A percentile compares a stretch with the other conserved stretches of the same genome.
phyloP scores from a whole-genome alignment of 1,140 invertebrate genomes.

The Drosophila chauvacae region DNA sequence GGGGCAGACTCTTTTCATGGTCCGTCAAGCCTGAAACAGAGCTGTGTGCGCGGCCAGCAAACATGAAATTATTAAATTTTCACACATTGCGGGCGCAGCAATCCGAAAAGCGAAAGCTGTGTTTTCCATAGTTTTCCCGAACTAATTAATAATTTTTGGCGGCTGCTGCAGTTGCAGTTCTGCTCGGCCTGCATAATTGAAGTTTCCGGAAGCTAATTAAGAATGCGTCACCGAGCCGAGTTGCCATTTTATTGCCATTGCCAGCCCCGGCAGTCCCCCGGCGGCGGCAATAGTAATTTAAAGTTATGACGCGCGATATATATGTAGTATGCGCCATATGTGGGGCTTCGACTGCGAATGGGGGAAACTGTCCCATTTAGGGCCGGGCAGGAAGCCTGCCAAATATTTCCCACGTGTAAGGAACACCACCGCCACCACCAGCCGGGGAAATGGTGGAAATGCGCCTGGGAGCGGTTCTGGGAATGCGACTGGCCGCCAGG shows the following conservation, averaged over 20 bases:
- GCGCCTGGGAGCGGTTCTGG: constrained; percentile 5
- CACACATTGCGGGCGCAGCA: constrained; percentile 50
- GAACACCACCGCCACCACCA: constrained; percentile 20
- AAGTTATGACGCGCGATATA: constrained; percentile 36
- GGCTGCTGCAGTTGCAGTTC: constrained; percentile 20
- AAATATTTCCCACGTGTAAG: constrained; percentile 67
- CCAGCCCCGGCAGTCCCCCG: neutral
- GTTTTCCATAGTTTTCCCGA: constrained; percentile 25
- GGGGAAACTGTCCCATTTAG: constrained; percentile 23
- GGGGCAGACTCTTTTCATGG: constrained; percentile 69
- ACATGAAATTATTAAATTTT: constrained; percentile 74
- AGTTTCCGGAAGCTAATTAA: constrained; percentile 37
- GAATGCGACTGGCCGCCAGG: constrained; percentile 16
- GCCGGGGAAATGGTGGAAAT: constrained; percentile 17
- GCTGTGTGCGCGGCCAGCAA: constrained; percentile 25
- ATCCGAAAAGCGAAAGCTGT: constrained; percentile 38
- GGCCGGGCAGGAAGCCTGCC: constrained; percentile 56
- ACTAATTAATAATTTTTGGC: constrained; percentile 45
- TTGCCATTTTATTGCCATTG: constrained; percentile 46
- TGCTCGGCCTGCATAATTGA: constrained; percentile 9
- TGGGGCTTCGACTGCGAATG: constrained; percentile 33
- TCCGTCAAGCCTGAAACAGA: constrained; percentile 70
- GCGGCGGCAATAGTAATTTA: constrained; percentile 27
- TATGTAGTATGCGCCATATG: constrained; percentile 11
- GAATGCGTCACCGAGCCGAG: constrained; percentile 37